phyloP scores from a whole-genome alignment of 2,888 invertebrate species.

The Synanthedon formicaeformis region DNA sequence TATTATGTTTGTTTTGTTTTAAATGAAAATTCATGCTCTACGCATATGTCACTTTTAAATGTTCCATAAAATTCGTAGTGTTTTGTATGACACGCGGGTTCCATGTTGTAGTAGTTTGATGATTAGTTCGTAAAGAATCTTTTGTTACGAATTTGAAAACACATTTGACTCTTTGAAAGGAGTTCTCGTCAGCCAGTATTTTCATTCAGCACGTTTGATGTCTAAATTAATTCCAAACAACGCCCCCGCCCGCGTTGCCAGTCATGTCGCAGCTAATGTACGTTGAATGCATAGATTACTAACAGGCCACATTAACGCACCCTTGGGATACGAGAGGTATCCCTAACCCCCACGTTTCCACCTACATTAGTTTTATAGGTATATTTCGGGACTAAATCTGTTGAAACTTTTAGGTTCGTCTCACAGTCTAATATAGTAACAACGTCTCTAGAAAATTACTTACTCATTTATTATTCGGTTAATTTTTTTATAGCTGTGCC shows the following conservation, averaged over 20 bases:
- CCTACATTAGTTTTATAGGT: background rate
- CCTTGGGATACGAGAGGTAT: constrained; percentile 16
- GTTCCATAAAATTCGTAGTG: too few species aligned
- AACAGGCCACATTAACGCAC: constrained; percentile 40
- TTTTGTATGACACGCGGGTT: too few species aligned
- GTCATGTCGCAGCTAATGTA: constrained; percentile 41
- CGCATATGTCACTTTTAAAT: too few species aligned
- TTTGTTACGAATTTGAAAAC: constrained; percentile 1
- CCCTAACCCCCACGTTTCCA: background rate
- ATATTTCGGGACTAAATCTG: too few species aligned
- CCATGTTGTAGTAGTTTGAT: too few species aligned
- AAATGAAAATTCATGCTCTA: too few species aligned
- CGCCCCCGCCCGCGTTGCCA: constrained; percentile 27
- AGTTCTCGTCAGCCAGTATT: constrained; percentile 12
- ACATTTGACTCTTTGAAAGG: constrained; percentile 7
- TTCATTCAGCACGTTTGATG: constrained; percentile 15
- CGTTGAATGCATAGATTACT: constrained; percentile 48
- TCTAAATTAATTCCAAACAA: constrained; percentile 21
- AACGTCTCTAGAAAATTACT: too few species aligned
- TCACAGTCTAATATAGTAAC: too few species aligned
- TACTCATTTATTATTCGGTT: too few species aligned
- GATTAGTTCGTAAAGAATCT: background rate
- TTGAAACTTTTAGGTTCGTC: too few species aligned
- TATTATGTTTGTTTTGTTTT: too few species aligned
- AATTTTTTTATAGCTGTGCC: too few species aligned